A percentile compares a stretch with the other conserved stretches of the same genome.
phyloP scores from a whole-genome alignment of 2,797 vertebrate species.

The Brachymystax lenok region DNA sequence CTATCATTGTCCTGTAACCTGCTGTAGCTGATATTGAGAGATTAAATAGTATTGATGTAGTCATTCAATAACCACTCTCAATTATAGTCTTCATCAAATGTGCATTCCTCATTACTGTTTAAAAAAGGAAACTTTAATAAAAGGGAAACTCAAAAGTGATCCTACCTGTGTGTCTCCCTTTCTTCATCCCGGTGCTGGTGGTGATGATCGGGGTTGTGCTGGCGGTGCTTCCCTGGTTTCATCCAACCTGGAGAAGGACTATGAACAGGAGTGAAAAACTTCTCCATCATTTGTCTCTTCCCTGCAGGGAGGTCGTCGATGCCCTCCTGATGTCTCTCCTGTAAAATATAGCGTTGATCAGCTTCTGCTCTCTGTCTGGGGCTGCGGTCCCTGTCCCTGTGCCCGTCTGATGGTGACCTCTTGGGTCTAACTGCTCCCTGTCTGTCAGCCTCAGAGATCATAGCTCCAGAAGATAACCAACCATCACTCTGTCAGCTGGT shows the following conservation, averaged over 20 bases:
- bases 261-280: conserved; percentile 76
- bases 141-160: not conserved
- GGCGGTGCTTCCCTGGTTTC: conserved; percentile 57
- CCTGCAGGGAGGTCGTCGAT: conserved; percentile 43
- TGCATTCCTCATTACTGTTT: not conserved
- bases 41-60: not conserved
- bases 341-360: conserved; percentile 19
- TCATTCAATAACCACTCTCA: not conserved
- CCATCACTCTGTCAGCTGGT: conserved; percentile 17
- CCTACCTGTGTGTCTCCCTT: conserved; percentile 37
- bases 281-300: conserved; percentile 74
- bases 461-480: conserved; percentile 3
- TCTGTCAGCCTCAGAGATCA: conserved; percentile 16
- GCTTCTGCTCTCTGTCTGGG: not conserved
- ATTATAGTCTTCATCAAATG: not conserved
- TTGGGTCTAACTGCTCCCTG: conserved; percentile 9
- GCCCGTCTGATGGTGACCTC: conserved; percentile 2
- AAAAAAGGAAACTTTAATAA: not conserved
- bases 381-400: not conserved
- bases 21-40: conserved; percentile 48
- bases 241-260: conserved; percentile 58
- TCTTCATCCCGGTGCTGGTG: conserved; percentile 42
- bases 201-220: conserved; percentile 36
- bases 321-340: conserved; percentile 11
- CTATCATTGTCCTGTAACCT: conserved; percentile 50